These are phyloP conservation scores for Seladonia tumulorum DNA, from an alignment of 2,888 invertebrate species.

Conservation along the genomic window DNA sequence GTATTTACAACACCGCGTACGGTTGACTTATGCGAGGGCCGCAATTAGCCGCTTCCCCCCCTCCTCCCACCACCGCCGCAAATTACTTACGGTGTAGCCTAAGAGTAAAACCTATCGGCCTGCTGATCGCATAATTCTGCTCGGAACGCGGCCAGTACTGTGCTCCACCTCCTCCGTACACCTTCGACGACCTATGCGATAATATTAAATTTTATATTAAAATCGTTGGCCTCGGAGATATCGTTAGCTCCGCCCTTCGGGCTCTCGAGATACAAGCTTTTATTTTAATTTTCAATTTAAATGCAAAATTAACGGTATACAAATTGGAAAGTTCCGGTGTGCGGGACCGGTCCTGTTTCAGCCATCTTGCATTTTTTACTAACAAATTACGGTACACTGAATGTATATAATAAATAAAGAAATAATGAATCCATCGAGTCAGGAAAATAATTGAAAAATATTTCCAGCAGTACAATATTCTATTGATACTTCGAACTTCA, in stretches of 20 bases:
- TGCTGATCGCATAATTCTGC: conserved; percentile 62
- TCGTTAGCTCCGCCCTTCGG: background rate
- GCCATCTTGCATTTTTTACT: too few species aligned
- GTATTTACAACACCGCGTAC: conserved; percentile 55
- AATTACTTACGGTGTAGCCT: conserved; percentile 65
- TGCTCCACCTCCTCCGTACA: conserved; percentile 28
- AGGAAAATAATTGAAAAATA: background rate
- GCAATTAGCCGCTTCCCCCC: conserved; percentile 58
- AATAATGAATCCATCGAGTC: background rate
- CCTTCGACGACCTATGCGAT: background rate
- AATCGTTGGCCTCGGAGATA: background rate
- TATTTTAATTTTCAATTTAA: background rate
- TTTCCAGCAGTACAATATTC: background rate
- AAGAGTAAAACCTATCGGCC: conserved; percentile 67
- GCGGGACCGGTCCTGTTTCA: too few species aligned
- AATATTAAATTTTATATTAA: background rate
- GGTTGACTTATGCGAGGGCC: conserved; percentile 61
- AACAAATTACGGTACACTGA: too few species aligned
- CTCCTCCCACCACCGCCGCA: conserved; percentile 52
- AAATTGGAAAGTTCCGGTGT: too few species aligned
- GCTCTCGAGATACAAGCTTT: background rate
- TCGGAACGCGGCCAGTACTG: conserved; percentile 43
- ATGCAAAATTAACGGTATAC: too few species aligned
- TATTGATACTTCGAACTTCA: background rate
- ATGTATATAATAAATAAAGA: too few species aligned